A percentile compares a stretch with the other conserved stretches of the same genome.
phyloP scores from a whole-genome alignment of 2,888 invertebrate species.

The Nebria salina region DNA sequence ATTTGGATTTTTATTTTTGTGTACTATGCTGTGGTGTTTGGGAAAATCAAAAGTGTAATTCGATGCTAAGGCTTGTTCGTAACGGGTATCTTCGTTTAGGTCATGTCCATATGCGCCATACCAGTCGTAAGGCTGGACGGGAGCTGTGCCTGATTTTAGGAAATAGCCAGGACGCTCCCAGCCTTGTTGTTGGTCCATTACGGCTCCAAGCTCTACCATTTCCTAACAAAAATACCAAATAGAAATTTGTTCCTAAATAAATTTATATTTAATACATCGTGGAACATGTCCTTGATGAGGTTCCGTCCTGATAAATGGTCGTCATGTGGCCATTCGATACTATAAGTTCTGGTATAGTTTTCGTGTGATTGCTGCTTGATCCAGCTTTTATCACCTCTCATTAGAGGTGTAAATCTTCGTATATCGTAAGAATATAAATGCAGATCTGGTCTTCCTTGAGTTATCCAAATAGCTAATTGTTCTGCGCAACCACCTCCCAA shows the following conservation, averaged over 20 bases:
- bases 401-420: constrained; percentile 80
- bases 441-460: constrained; percentile 81
- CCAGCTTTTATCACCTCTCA: constrained; percentile 79
- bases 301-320: constrained; percentile 84
- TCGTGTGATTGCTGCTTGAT: constrained; percentile 86
- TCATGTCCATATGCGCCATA: constrained; percentile 81
- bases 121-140: constrained; percentile 84
- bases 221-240: constrained; percentile 60
- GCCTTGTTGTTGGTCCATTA: constrained; percentile 88
- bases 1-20: background rate
- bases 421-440: constrained; percentile 90
- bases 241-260: background rate
- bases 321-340: constrained; percentile 83
- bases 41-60: constrained; percentile 87
- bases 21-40: constrained; percentile 70
- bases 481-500: constrained; percentile 87
- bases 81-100: constrained; percentile 72
- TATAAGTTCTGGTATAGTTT: constrained; percentile 88
- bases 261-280: constrained; percentile 64
- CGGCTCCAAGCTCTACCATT: constrained; percentile 79
- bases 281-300: constrained; percentile 73
- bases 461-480: constrained; percentile 87
- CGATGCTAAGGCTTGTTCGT: constrained; percentile 74
- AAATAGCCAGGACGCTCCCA: constrained; percentile 93
- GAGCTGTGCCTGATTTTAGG: constrained; percentile 66